A percentile compares a stretch with the other conserved stretches of the same genome.
Evolutionary conservation across 2,113 vertebrate genomes (phyloP).

Genomic region (Indicator maculatus): DNA sequence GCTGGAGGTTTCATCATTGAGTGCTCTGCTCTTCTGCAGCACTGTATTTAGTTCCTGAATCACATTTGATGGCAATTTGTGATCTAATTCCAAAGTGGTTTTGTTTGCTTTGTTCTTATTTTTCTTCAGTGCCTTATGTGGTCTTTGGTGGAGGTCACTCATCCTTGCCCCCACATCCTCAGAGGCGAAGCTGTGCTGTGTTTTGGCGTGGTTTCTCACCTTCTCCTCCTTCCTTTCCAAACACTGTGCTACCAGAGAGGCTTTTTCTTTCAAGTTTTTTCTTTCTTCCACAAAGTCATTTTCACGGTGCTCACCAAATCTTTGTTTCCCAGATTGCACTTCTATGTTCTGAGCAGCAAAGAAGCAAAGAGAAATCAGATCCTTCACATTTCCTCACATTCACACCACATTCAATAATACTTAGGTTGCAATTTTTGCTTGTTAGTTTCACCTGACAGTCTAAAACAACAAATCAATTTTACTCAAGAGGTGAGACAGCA

Average conservation of each 20-base stretch:
- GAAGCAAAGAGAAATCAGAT: slow-evolving; percentile 10
- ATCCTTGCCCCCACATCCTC: slow-evolving; percentile 22
- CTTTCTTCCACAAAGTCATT: slow-evolving; percentile 26
- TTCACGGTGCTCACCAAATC: neutral
- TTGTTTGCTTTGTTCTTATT: slow-evolving; percentile 49
- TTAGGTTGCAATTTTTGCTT: neutral
- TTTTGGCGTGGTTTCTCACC: slow-evolving; percentile 38
- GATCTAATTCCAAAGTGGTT: slow-evolving; percentile 47
- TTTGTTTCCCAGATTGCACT: slow-evolving; percentile 39
- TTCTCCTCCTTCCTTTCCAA: slow-evolving; percentile 76
- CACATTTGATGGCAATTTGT: slow-evolving; percentile 81
- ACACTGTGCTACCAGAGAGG: slow-evolving; percentile 66
- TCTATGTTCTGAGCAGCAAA: slow-evolving; percentile 54
- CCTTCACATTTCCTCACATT: neutral
- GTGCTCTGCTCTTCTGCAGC: slow-evolving; percentile 79
- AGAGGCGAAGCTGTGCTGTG: slow-evolving; percentile 57
- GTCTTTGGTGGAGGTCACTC: neutral
- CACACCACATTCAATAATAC: neutral
- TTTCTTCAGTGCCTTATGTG: slow-evolving; percentile 47
- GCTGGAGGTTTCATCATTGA: slow-evolving; percentile 57
- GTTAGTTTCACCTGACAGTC: neutral
- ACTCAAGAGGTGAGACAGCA: neutral
- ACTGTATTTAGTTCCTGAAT: slow-evolving; percentile 88
- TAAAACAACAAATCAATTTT: neutral
- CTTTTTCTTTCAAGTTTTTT: slow-evolving; percentile 64